A percentile compares a stretch with the other conserved stretches of the same genome.
Evolutionary conservation across 2,888 invertebrate species (phyloP).

Genomic region (Lasioglossum oenotherae): DNA sequence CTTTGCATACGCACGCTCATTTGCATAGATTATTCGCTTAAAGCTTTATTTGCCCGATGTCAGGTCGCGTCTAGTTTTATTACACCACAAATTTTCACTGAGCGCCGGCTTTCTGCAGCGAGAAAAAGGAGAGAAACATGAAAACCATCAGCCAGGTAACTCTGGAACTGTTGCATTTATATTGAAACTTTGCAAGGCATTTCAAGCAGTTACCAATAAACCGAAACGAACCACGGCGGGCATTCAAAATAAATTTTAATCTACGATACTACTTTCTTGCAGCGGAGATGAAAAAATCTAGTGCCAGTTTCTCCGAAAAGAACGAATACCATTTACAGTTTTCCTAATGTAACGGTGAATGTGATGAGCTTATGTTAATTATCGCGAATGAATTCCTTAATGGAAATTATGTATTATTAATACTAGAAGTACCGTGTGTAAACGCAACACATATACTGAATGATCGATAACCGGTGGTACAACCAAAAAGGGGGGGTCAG

Average conservation of each 20-base stretch:
- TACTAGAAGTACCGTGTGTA: no score
- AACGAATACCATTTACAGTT: neutral
- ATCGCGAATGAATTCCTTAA: neutral
- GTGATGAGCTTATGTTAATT: neutral
- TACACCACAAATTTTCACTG: slow-evolving; percentile 41
- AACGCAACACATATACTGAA: no score
- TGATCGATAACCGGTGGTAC: no score
- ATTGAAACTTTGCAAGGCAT: neutral
- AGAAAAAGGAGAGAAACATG: slow-evolving; percentile 15
- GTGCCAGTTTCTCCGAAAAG: neutral
- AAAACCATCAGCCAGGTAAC: slow-evolving; percentile 23
- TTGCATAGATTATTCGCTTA: slow-evolving; percentile 54
- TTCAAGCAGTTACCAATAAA: neutral
- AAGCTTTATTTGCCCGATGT: slow-evolving; percentile 52
- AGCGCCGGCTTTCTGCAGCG: neutral
- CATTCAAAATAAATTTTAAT: neutral
- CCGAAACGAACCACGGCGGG: neutral
- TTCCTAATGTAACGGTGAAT: neutral
- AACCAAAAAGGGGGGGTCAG: neutral
- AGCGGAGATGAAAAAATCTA: neutral
- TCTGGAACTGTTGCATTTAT: neutral
- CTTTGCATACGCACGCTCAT: slow-evolving; percentile 30
- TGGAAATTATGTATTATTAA: neutral
- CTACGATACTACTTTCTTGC: neutral
- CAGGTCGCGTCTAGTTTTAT: slow-evolving; percentile 42